phyloP scores from a whole-genome alignment of 2,797 vertebrate genomes.

The Australoheros facetus region DNA sequence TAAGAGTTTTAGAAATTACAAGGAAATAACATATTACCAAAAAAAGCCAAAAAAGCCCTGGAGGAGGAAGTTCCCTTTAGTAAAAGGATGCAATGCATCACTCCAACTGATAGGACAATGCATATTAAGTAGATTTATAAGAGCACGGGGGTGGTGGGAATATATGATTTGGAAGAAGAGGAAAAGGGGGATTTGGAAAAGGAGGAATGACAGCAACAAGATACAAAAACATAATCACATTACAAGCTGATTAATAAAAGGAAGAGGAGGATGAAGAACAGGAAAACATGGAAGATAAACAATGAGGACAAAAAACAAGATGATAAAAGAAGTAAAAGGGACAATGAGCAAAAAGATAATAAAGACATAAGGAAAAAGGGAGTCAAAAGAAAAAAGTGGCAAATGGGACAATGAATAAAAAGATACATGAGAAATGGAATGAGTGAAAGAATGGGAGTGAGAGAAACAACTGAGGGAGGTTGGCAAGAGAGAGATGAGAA shows the following conservation, averaged over 20 bases:
- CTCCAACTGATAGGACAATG: background rate
- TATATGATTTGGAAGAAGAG: background rate
- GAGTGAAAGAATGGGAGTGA: background rate
- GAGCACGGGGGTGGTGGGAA: background rate
- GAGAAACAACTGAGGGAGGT: background rate
- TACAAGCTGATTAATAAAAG: background rate
- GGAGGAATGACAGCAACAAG: background rate
- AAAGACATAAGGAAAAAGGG: background rate
- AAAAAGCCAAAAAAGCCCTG: conserved; percentile 51
- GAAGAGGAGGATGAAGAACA: background rate
- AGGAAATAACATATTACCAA: conserved; percentile 22
- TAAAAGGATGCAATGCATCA: background rate
- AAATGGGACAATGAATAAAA: background rate
- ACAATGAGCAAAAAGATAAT: background rate
- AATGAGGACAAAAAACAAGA: background rate
- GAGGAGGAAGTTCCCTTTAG: conserved; percentile 39
- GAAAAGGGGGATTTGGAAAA: background rate
- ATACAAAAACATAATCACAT: background rate
- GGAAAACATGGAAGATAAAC: background rate
- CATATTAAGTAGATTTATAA: background rate
- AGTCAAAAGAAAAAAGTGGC: rapidly evolving
- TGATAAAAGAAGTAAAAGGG: background rate
- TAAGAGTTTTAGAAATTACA: conserved; percentile 6
- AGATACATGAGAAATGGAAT: background rate
- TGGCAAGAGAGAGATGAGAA: background rate